Conservation (phyloP, 2,888 invertebrate species). For the Drosophila melanocephala region DNA sequence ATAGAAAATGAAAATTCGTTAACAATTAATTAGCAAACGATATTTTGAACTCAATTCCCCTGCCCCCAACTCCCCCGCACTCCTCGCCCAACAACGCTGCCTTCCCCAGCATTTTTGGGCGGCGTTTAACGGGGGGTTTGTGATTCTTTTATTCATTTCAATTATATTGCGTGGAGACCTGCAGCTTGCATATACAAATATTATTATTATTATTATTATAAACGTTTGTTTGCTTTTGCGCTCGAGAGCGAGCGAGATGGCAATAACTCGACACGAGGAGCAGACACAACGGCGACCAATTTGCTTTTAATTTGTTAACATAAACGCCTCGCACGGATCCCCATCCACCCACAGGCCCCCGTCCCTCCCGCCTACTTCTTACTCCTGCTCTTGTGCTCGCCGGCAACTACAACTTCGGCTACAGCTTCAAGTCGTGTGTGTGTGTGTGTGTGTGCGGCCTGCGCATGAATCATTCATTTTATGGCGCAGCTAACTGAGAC, state of each 20-base stretch:
- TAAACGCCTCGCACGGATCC: constrained; percentile 78
- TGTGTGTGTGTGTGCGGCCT: constrained; percentile 38
- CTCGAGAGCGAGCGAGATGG: constrained; percentile 44
- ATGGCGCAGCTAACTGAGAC: constrained; percentile 55
- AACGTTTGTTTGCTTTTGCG: constrained; percentile 1
- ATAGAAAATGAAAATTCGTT: constrained; percentile 78
- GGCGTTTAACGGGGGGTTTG: constrained; percentile 5
- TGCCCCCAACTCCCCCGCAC: not conserved
- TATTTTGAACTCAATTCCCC: constrained; percentile 18
- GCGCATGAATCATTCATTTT: constrained; percentile 77
- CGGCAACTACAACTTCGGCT: constrained; percentile 30
- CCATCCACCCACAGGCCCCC: constrained; percentile 1
- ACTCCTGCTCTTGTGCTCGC: constrained; percentile 7
- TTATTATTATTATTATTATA: not conserved
- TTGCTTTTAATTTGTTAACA: constrained; percentile 85
- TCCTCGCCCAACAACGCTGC: not conserved
- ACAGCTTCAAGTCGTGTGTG: constrained; percentile 29
- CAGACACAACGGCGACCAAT: constrained; percentile 78
- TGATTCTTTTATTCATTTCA: constrained; percentile 26
- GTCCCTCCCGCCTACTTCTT: not conserved
- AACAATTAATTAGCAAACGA: constrained; percentile 74
- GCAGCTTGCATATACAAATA: constrained; percentile 4
- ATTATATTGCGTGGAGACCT: constrained; percentile 34
- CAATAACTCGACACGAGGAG: constrained; percentile 23
- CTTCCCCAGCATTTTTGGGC: not conserved